Evolutionary conservation across 2,888 invertebrate genomes (phyloP).

Genomic region (Phymatocera aterrima): DNA sequence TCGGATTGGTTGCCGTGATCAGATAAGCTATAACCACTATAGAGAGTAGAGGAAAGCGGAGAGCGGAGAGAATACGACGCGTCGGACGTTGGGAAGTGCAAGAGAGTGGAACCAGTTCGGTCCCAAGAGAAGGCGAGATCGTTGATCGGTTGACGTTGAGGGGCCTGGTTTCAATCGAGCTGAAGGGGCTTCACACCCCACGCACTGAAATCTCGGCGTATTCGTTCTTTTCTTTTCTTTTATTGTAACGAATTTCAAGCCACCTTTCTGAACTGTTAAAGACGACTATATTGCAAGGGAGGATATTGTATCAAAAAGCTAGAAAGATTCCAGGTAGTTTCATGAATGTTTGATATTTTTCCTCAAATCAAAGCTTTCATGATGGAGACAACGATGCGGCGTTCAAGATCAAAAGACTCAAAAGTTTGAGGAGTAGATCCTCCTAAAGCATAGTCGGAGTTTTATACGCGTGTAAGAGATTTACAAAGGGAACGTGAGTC

Average conservation of each 20-base stretch:
- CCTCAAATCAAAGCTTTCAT: background rate
- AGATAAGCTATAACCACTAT: background rate
- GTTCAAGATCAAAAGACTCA: background rate
- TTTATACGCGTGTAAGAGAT: no score
- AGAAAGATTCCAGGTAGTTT: background rate
- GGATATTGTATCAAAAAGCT: background rate
- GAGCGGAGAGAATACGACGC: background rate
- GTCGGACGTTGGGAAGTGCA: slow-evolving; percentile 29
- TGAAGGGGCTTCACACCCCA: background rate
- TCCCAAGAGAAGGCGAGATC: slow-evolving; percentile 17
- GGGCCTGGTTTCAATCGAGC: background rate
- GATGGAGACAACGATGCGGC: background rate
- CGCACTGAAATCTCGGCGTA: background rate
- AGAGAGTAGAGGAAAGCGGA: background rate
- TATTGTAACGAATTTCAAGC: no score
- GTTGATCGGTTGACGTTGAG: slow-evolving; percentile 16
- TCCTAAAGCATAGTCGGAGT: background rate
- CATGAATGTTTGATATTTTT: background rate
- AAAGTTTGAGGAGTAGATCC: background rate
- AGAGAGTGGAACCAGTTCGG: slow-evolving; percentile 35
- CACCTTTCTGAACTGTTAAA: no score
- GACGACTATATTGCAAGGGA: background rate
- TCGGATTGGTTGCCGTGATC: background rate
- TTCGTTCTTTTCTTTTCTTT: background rate
- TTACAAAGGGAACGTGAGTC: no score